These are phyloP conservation scores for Myoxocephalus aenaeus DNA, from an alignment of 2,797 vertebrate genomes.

Conservation along the genomic window DNA sequence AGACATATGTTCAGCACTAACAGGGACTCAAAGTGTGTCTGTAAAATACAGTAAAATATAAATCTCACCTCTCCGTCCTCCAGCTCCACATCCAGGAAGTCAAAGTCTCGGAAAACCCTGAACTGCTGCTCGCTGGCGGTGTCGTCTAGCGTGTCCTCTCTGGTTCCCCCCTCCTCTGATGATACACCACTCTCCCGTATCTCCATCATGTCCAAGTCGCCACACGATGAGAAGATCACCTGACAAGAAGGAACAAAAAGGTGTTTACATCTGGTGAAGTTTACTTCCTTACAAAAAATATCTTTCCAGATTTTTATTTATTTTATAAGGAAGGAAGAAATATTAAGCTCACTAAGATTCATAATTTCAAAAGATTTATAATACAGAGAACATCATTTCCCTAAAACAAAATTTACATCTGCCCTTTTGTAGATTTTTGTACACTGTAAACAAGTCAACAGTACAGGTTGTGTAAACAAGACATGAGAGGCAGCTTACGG, in stretches of 20 bases:
- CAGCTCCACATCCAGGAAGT: constrained; percentile 98
- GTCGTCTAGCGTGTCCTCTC: constrained; percentile 96
- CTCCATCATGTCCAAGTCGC: constrained; percentile 98
- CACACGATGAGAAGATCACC: constrained; percentile 99
- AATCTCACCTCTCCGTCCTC: constrained; percentile 96
- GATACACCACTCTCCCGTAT: constrained; percentile 95
- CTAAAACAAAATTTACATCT: background rate
- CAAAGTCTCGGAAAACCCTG: constrained; percentile 97
- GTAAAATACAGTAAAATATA: background rate
- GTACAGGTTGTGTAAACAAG: background rate
- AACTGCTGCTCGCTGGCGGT: constrained; percentile 98
- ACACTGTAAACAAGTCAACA: background rate
- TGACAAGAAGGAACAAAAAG: constrained; percentile 58
- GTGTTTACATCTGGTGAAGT: background rate
- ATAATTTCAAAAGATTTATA: background rate
- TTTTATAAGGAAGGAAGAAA: background rate
- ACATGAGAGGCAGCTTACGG: constrained; percentile 83
- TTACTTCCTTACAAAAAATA: background rate
- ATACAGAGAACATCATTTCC: background rate
- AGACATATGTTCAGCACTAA: background rate
- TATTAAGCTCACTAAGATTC: background rate
- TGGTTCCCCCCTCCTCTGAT: constrained; percentile 92
- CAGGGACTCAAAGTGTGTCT: background rate
- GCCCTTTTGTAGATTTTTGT: background rate
- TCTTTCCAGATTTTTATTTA: background rate